Evolutionary conservation across 2,797 vertebrate genomes (phyloP), one percentile per base, ranked within the genome.

Genomic region (Coendou prehensilis): DNA sequence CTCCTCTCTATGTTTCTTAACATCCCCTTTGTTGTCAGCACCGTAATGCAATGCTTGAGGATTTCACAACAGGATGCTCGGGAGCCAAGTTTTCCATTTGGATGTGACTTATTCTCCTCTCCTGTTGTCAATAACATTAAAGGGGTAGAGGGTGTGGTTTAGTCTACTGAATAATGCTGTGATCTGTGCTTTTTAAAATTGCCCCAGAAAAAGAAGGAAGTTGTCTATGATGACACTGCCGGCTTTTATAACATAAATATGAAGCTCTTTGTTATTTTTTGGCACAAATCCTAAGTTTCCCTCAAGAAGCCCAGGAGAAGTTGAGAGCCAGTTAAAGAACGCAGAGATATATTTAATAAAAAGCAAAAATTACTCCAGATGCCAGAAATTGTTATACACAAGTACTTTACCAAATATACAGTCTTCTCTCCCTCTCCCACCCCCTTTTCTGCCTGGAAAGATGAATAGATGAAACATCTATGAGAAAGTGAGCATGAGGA

Each of bases 221-320:
- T 79, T 97, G 89, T 97, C 95, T 87, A 54, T 78, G 81, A 96
- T 88, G 91, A 96, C 82, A 92, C 83, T 91, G 73, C 79, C 98
- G 96, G 93, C 97, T 96, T 98, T 97, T 97, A 87, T 96, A 98
- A 97, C 79, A 97, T 96, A 98, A 98, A 97, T 88, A 97, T 69
- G 85, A 97, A 98, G 90, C 85, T 95, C 95, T 95, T 96, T 98
- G 86, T 87, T 95, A 89, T 87, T 93, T 88, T 97, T 97, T 98
- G 93, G 97, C 78, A 92, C 98, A 96, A 96, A 22, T 50, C 17
- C 22, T 95, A 96, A 97, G 95, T 69, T 85, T 92, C 67, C 54
- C 59, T 95, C 96, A 93, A 98, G 95, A 95, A 97, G 96, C 50
- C 9, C 52, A 95, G 83, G 95, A 95, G 78, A 91, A 98, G 84